Percentiles rank a stretch among this genome's conserved stretches.
phyloP scores from a whole-genome alignment of 37 sponge, comb jelly and placozoan species.

The Crambe crambe region DNA sequence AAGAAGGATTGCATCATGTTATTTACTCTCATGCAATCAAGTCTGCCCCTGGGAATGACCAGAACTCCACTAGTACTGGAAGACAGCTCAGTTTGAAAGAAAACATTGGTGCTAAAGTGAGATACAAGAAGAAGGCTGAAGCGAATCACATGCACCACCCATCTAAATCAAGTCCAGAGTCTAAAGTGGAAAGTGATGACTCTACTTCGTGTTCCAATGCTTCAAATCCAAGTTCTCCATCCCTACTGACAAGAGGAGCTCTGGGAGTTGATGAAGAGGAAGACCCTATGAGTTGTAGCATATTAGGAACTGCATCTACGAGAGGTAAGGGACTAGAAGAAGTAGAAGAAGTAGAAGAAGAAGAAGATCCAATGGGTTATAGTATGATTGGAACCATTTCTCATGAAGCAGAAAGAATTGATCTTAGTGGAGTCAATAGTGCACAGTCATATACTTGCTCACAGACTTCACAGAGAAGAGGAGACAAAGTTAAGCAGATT shows the following conservation, averaged over 20 bases:
- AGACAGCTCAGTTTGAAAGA: neutral
- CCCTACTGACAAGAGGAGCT: neutral
- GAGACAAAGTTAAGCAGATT: neutral
- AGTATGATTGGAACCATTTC: no score
- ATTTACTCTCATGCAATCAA: slow-evolving; percentile 8
- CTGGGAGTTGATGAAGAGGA: neutral
- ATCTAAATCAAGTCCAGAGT: no score
- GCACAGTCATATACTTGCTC: no score
- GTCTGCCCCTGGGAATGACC: neutral
- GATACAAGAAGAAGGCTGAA: neutral
- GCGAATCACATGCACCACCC: no score
- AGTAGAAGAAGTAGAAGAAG: no score
- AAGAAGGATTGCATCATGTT: neutral
- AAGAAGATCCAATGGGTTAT: no score
- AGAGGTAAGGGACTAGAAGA: no score
- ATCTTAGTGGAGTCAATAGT: no score
- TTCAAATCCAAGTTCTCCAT: neutral
- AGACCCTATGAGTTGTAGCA: slow-evolving; percentile 6
- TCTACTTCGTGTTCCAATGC: neutral
- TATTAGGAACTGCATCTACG: neutral
- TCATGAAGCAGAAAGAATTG: no score
- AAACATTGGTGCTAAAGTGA: neutral
- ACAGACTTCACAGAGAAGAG: neutral
- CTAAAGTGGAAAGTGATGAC: neutral
- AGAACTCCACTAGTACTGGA: neutral